These are phyloP conservation scores for Philonicus albiceps DNA, from an alignment of 2,888 invertebrate species.

Conservation along the genomic window DNA sequence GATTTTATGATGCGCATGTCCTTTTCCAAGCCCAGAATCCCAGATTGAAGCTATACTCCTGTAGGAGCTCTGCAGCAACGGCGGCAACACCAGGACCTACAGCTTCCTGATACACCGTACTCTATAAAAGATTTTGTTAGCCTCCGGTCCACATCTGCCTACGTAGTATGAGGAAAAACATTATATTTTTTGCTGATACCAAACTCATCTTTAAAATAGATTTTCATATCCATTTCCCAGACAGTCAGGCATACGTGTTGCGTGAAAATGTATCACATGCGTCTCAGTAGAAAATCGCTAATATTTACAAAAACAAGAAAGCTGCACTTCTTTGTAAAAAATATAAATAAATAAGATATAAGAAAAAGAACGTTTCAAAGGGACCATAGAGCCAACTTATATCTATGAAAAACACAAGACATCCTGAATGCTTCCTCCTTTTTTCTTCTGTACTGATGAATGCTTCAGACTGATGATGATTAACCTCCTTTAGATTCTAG, in stretches of 20 bases:
- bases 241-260: not conserved
- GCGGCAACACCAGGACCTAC: not conserved
- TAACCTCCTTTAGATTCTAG: slow-evolving; percentile 15
- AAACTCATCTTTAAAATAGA: not conserved
- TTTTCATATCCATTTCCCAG: not conserved
- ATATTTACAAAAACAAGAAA: not conserved
- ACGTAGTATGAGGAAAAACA: not conserved
- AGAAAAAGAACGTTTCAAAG: not conserved
- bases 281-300: not conserved
- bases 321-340: too few species aligned
- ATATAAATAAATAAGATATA: too few species aligned
- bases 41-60: not conserved
- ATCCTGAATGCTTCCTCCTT: not conserved
- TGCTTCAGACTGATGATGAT: slow-evolving; percentile 10
- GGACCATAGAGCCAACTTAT: not conserved
- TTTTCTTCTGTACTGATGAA: not conserved
- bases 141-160: not conserved
- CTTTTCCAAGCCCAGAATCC: not conserved
- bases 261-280: not conserved
- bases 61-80: not conserved
- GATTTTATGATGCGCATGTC: slow-evolving; percentile 40
- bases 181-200: not conserved
- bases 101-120: not conserved
- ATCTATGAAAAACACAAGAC: not conserved
- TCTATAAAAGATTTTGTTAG: not conserved